phyloP scores from a whole-genome alignment of 2,888 invertebrate species.

The Lasioglossum morio region DNA sequence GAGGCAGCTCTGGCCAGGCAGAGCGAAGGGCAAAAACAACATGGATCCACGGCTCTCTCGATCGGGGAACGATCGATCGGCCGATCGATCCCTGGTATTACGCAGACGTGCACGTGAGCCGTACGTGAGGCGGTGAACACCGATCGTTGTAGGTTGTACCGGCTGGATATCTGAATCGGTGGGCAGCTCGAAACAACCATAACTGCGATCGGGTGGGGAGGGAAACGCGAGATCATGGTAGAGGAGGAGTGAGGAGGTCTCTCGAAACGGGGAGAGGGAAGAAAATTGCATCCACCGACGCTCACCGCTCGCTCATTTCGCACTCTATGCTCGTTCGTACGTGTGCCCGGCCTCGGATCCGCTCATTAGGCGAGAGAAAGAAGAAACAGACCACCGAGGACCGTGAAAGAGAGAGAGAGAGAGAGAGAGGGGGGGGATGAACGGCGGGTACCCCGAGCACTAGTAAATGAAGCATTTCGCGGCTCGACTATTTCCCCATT shows the following conservation, averaged over 20 bases:
- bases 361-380: slow-evolving; percentile 61
- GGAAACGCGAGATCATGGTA: neutral
- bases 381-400: slow-evolving; percentile 33
- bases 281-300: slow-evolving; percentile 76
- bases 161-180: slow-evolving; percentile 55
- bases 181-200: slow-evolving; percentile 34
- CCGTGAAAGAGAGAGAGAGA: slow-evolving; percentile 14
- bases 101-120: slow-evolving; percentile 80
- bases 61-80: slow-evolving; percentile 72
- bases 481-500: slow-evolving; percentile 56
- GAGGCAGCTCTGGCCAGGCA: slow-evolving; percentile 4
- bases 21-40: slow-evolving; percentile 75
- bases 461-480: slow-evolving; percentile 48
- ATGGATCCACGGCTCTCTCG: slow-evolving; percentile 71
- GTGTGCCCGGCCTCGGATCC: slow-evolving; percentile 55
- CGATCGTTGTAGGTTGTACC: slow-evolving; percentile 46
- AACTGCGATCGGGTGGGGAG: neutral
- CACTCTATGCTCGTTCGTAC: slow-evolving; percentile 67
- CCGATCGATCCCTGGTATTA: slow-evolving; percentile 83
- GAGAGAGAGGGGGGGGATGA: slow-evolving; percentile 38
- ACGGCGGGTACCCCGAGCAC: slow-evolving; percentile 38
- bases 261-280: slow-evolving; percentile 39
- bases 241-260: neutral
- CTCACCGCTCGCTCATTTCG: slow-evolving; percentile 72
- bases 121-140: slow-evolving; percentile 74